phyloP scores from a whole-genome alignment of 64 coral and sea anemone genomes.

The Astreopora myriophthalma region DNA sequence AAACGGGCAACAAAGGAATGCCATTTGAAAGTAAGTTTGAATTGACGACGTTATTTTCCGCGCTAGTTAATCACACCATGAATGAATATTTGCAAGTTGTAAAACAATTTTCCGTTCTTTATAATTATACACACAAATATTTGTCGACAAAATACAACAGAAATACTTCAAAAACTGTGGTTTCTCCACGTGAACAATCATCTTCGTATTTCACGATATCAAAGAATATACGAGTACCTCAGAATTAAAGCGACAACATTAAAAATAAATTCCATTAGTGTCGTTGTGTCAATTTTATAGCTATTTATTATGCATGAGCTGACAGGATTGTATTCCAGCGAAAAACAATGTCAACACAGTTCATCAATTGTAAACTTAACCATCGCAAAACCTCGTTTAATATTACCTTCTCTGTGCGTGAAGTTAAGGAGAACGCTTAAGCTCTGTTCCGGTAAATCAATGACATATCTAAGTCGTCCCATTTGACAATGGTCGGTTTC shows the following conservation, averaged over 20 bases:
- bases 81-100: not conserved
- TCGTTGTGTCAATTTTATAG: not conserved
- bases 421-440: conserved; percentile 63
- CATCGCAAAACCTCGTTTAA: not conserved
- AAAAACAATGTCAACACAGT: not conserved
- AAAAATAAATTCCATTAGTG: not conserved
- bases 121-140: too few species aligned
- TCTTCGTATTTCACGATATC: not conserved
- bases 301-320: conserved; percentile 48
- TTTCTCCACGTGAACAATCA: too few species aligned
- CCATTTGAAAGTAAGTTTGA: too few species aligned
- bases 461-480: conserved; percentile 58
- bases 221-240: too few species aligned
- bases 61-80: not conserved
- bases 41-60: too few species aligned
- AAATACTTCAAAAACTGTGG: too few species aligned
- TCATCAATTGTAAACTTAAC: too few species aligned
- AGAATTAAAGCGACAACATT: not conserved
- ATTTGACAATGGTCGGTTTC: conserved; percentile 63
- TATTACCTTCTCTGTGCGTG: conserved; percentile 42
- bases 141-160: too few species aligned
- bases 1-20: too few species aligned
- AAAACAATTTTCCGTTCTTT: too few species aligned
- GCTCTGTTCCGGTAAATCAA: conserved; percentile 61
- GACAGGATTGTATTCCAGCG: too few species aligned